Evolutionary conservation across 2,797 vertebrate genomes (phyloP).

Genomic region (Acrocephalus scirpaceus): DNA sequence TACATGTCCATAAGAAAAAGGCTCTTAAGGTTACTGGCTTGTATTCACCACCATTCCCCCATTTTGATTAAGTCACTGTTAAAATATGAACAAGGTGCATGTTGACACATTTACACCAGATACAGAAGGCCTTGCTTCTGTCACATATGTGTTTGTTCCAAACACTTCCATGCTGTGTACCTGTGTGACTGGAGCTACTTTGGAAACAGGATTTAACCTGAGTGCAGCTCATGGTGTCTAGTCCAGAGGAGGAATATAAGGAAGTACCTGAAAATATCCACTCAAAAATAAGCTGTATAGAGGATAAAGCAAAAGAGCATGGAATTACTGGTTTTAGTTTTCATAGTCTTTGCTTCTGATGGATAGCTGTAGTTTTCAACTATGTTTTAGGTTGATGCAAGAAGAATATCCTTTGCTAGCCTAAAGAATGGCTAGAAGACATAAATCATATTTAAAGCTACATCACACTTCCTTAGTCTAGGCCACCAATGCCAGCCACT

Average conservation of each 20-base stretch:
- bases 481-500: not conserved
- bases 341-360: not conserved
- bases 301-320: not conserved
- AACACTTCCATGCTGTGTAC: not conserved
- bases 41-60: rapidly evolving
- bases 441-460: not conserved
- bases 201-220: not conserved
- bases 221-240: not conserved
- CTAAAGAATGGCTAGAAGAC: not conserved
- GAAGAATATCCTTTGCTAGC: not conserved
- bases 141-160: not conserved
- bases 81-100: not conserved
- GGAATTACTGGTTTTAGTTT: not conserved
- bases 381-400: not conserved
- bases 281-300: not conserved
- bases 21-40: not conserved
- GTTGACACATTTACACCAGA: not conserved
- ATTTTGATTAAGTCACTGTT: not conserved
- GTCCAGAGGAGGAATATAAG: not conserved
- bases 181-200: not conserved
- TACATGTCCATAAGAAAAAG: not conserved
- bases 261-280: not conserved
- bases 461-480: not conserved
- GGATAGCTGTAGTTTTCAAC: not conserved
- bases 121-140: not conserved